These are phyloP conservation scores for Cettia cetti DNA, from an alignment of 2,113 vertebrate genomes.

Conservation along the genomic window DNA sequence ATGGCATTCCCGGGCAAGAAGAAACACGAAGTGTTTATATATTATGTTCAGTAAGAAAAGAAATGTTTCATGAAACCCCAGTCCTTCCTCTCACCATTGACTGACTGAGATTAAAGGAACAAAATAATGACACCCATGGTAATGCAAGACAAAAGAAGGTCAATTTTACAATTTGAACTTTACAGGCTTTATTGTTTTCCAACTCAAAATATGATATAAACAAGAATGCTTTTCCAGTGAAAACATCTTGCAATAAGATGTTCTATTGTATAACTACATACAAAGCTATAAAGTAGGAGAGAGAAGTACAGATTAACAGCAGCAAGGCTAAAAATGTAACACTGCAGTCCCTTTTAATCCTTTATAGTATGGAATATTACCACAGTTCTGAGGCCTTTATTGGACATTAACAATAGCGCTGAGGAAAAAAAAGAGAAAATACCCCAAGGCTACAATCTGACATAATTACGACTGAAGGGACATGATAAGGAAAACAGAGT, in stretches of 20 bases:
- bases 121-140: not conserved
- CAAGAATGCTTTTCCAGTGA: not conserved
- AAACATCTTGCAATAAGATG: slow-evolving; percentile 19
- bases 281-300: not conserved
- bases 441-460: not conserved
- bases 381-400: not conserved
- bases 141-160: not conserved
- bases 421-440: not conserved
- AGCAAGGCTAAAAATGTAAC: not conserved
- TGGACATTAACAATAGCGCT: not conserved
- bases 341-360: not conserved
- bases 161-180: not conserved
- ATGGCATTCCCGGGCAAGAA: not conserved
- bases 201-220: not conserved
- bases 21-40: not conserved
- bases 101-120: slow-evolving; percentile 1
- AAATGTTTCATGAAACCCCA: not conserved
- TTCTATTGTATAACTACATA: not conserved
- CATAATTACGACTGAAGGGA: not conserved
- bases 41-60: not conserved
- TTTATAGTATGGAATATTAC: not conserved
- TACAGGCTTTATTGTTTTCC: not conserved
- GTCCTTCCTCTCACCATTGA: not conserved
- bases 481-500: not conserved
- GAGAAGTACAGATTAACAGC: not conserved